Evolutionary conservation across 2,888 invertebrate genomes (phyloP).

Genomic region (Geophilus truncorum): DNA sequence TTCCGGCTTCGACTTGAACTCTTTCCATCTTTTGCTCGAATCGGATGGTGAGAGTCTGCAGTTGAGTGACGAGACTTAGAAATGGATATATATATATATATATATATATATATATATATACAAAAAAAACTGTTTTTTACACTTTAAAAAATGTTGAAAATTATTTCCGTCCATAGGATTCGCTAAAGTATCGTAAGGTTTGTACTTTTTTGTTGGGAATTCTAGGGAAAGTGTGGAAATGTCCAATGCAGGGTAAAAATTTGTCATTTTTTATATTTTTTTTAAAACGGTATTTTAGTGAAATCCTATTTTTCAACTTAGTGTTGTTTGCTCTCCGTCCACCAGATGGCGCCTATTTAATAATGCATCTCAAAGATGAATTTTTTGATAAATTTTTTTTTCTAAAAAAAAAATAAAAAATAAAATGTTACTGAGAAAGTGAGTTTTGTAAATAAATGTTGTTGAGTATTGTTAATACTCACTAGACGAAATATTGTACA

Average conservation of each 20-base stretch:
- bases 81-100: neutral
- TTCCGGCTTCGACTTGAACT: conserved; percentile 41
- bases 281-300: neutral
- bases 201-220: neutral
- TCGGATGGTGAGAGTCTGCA: conserved; percentile 58
- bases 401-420: too few species aligned
- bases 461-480: neutral
- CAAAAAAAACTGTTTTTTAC: too few species aligned
- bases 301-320: neutral
- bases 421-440: too few species aligned
- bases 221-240: neutral
- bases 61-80: conserved; percentile 33
- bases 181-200: neutral
- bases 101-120: too few species aligned
- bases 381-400: neutral
- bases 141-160: neutral
- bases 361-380: neutral
- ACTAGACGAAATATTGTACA: neutral
- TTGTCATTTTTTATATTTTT: too few species aligned
- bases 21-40: conserved; percentile 54
- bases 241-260: too few species aligned
- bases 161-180: neutral
- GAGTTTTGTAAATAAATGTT: neutral
- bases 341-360: neutral
- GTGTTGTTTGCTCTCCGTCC: neutral